phyloP scores from a whole-genome alignment of 2,113 vertebrate genomes.

The Scartelaos histophorus region DNA sequence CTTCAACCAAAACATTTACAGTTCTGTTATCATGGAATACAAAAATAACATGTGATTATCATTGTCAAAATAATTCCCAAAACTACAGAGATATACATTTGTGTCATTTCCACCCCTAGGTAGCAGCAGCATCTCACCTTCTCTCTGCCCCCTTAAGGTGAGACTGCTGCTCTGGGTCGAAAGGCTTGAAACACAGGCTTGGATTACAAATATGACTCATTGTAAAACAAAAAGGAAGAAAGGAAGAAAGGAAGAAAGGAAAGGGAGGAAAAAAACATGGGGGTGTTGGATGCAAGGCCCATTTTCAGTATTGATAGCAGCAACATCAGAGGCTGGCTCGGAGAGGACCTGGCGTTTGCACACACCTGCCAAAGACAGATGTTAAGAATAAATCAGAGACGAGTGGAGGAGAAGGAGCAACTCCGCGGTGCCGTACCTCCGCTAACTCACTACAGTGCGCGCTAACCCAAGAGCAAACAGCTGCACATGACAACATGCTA shows the following conservation, averaged over 20 bases:
- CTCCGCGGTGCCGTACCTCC: constrained; percentile 47
- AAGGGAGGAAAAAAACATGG: neutral
- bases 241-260: neutral
- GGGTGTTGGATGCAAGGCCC: constrained; percentile 45
- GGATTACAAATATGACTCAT: constrained; percentile 73
- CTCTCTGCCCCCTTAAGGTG: constrained; percentile 61
- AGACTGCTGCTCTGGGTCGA: constrained; percentile 68
- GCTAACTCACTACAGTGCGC: constrained; percentile 57
- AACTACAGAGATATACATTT: neutral
- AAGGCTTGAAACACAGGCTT: constrained; percentile 68
- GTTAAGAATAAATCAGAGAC: constrained; percentile 75
- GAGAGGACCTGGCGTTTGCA: constrained; percentile 68
- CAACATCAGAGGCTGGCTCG: constrained; percentile 64
- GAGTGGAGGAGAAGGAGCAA: constrained; percentile 54
- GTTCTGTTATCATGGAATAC: neutral
- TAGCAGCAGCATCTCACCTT: constrained; percentile 56
- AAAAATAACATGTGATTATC: neutral
- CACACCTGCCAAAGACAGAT: constrained; percentile 81
- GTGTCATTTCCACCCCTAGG: neutral
- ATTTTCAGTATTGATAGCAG: constrained; percentile 57
- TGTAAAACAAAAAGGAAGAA: constrained; percentile 13
- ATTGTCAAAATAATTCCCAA: neutral
- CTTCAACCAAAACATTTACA: neutral
- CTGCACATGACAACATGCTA: constrained; percentile 76
- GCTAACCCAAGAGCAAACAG: constrained; percentile 73